Evolutionary conservation across 2,888 invertebrate species (phyloP).

Genomic region (Oxyscelio sp.): DNA sequence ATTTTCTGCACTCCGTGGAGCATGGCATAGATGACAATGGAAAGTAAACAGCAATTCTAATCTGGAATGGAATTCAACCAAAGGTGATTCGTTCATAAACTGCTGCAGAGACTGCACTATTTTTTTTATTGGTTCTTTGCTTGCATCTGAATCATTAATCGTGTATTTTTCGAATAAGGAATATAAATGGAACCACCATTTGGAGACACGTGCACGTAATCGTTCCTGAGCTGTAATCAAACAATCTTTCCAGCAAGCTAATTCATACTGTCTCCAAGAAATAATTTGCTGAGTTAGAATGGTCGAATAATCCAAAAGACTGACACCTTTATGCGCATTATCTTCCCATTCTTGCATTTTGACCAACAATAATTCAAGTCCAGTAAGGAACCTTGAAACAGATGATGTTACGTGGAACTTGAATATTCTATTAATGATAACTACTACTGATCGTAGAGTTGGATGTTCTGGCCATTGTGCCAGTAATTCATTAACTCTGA

Average conservation of each 20-base stretch:
- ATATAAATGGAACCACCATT: slow-evolving; percentile 97
- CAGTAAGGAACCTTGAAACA: slow-evolving; percentile 95
- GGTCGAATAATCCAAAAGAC: slow-evolving; percentile 92
- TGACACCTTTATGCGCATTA: slow-evolving; percentile 95
- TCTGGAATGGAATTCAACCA: slow-evolving; percentile 95
- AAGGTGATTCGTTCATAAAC: slow-evolving; percentile 94
- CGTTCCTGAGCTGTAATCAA: slow-evolving; percentile 92
- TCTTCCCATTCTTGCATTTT: slow-evolving; percentile 97
- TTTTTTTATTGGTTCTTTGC: slow-evolving; percentile 85
- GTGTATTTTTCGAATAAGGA: slow-evolving; percentile 92
- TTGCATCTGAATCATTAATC: slow-evolving; percentile 75
- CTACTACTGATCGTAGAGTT: slow-evolving; percentile 93
- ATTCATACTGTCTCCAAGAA: slow-evolving; percentile 96
- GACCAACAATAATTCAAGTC: slow-evolving; percentile 95
- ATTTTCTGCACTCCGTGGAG: slow-evolving; percentile 86
- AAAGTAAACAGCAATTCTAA: slow-evolving; percentile 94
- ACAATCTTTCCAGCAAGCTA: slow-evolving; percentile 96
- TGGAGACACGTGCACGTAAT: slow-evolving; percentile 92
- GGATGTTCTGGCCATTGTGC: slow-evolving; percentile 97
- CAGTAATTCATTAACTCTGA: slow-evolving; percentile 91
- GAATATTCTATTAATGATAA: slow-evolving; percentile 91
- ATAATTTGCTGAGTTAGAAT: slow-evolving; percentile 95
- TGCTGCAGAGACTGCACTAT: slow-evolving; percentile 91
- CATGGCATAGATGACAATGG: slow-evolving; percentile 93
- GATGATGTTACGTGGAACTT: slow-evolving; percentile 94